These are phyloP conservation scores for Oncorhynchus keta DNA, from an alignment of 2,113 vertebrate genomes.

Conservation along the genomic window DNA sequence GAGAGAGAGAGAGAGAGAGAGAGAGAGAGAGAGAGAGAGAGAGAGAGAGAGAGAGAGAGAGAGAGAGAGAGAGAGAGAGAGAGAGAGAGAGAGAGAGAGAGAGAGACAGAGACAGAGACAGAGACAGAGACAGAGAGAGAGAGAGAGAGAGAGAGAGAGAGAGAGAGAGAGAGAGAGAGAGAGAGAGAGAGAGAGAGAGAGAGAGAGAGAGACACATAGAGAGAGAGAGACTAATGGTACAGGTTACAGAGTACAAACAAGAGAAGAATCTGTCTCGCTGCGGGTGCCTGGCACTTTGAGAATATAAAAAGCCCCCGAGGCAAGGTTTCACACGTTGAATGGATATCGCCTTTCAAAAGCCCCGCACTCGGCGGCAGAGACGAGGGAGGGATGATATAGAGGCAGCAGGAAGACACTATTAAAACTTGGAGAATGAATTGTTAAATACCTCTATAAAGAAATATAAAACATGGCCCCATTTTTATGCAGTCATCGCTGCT, in stretches of 20 bases:
- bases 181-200: background rate
- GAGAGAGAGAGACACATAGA: slow-evolving; percentile 12
- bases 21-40: background rate
- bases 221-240: slow-evolving; percentile 24
- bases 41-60: background rate
- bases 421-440: slow-evolving; percentile 77
- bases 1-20: slow-evolving; percentile 17
- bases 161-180: slow-evolving; percentile 13
- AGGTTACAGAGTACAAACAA: slow-evolving; percentile 60
- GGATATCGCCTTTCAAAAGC: slow-evolving; percentile 69
- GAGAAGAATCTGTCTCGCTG: slow-evolving; percentile 52
- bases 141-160: background rate
- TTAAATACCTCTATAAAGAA: slow-evolving; percentile 80
- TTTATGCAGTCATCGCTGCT: slow-evolving; percentile 66
- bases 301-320: slow-evolving; percentile 51
- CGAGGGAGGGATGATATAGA: slow-evolving; percentile 42
- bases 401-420: slow-evolving; percentile 68
- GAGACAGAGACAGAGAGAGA: no score
- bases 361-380: slow-evolving; percentile 42
- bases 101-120: slow-evolving; percentile 1
- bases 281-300: slow-evolving; percentile 50
- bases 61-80: background rate
- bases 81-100: background rate
- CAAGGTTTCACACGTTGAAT: slow-evolving; percentile 54
- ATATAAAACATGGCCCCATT: slow-evolving; percentile 74